Percentiles rank a stretch among this genome's conserved stretches.
phyloP scores from a whole-genome alignment of 2,797 vertebrate species.

The Aselliscus stoliczkanus region DNA sequence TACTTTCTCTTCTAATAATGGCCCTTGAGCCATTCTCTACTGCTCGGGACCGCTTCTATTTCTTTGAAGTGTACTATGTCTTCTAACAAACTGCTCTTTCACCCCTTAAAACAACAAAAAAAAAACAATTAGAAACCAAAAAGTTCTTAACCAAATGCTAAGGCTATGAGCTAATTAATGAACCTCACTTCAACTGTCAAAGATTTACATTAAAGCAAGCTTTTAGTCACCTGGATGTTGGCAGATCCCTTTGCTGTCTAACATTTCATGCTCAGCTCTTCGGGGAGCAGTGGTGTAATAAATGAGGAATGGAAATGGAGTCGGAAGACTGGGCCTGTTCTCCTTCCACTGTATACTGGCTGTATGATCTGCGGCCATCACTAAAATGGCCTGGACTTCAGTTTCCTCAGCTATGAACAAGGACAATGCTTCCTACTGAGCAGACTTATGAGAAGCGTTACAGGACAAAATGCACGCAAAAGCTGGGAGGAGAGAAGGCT shows the following conservation, averaged over 20 bases:
- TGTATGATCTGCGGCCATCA: neutral
- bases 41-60: no score
- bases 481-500: neutral
- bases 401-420: neutral
- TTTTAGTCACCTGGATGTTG: neutral
- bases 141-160: neutral
- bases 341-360: neutral
- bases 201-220: neutral
- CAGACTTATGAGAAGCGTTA: neutral
- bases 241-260: neutral
- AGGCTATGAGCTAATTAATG: neutral
- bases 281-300: neutral
- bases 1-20: no score
- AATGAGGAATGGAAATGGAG: neutral
- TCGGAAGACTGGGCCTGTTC: neutral
- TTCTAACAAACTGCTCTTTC: no score
- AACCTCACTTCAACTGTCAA: neutral
- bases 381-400: neutral
- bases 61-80: no score
- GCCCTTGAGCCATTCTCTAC: no score
- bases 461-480: neutral
- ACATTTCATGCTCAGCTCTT: neutral
- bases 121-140: neutral
- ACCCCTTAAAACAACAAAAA: neutral
- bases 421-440: neutral